Conservation (phyloP, 2,113 vertebrate species). For the Corvus moneduloides region DNA sequence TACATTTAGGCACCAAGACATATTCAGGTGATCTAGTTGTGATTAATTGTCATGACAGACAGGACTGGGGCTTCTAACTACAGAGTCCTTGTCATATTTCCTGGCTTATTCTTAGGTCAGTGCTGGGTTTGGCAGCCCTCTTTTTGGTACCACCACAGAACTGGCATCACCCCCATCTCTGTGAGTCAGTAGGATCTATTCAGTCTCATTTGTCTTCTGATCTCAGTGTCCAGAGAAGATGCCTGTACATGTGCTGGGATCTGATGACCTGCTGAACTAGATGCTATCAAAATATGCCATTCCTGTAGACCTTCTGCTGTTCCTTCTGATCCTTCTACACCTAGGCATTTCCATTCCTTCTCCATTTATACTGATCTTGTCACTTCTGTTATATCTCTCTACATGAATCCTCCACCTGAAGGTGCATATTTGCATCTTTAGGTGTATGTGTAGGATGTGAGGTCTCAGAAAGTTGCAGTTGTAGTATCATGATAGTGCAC, state of each 20-base stretch:
- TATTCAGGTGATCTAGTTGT: not conserved
- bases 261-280: not conserved
- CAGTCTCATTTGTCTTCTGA: not conserved
- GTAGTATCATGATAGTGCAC: not conserved
- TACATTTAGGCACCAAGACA: not conserved
- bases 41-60: not conserved
- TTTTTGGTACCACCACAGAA: not conserved
- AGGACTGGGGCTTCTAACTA: not conserved
- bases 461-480: not conserved
- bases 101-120: not conserved
- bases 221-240: not conserved
- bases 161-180: not conserved
- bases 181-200: not conserved
- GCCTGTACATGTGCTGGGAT: not conserved
- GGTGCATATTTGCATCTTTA: not conserved
- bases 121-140: not conserved
- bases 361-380: not conserved
- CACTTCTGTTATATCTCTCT: not conserved
- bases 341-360: not conserved
- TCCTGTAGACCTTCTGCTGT: not conserved
- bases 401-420: not conserved
- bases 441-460: not conserved
- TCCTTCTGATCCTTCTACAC: not conserved
- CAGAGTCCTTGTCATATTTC: not conserved
- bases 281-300: not conserved